Percentiles rank a stretch among this genome's conserved stretches.
These are phyloP conservation scores for Lasioglossum leucozonium DNA, from an alignment of 2,888 invertebrate genomes.

Conservation along the genomic window DNA sequence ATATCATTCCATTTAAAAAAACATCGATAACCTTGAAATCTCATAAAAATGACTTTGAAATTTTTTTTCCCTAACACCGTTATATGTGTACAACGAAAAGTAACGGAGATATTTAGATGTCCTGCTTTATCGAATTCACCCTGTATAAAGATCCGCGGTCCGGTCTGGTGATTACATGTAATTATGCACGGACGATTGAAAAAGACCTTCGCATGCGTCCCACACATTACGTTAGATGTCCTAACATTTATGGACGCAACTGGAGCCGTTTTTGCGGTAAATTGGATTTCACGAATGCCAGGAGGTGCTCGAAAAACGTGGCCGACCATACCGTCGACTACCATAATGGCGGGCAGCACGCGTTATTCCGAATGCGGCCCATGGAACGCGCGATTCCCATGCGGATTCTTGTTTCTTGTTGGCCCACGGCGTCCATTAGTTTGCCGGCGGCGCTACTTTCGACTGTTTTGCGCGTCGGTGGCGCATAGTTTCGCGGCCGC, in stretches of 20 bases:
- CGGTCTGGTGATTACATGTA: not conserved
- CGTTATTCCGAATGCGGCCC: conserved; percentile 39
- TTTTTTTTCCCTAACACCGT: no score
- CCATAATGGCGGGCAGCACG: not conserved
- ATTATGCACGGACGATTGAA: not conserved
- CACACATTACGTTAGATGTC: not conserved
- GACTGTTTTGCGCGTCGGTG: conserved; percentile 19
- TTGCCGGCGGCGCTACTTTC: conserved; percentile 20
- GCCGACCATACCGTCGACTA: not conserved
- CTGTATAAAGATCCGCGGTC: not conserved
- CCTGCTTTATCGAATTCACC: no score
- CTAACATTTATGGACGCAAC: not conserved
- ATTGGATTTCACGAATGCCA: not conserved
- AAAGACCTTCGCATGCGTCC: not conserved
- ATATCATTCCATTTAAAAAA: no score
- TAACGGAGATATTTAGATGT: no score
- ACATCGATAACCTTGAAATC: no score
- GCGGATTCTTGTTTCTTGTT: conserved; percentile 38
- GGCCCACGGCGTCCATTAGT: conserved; percentile 26
- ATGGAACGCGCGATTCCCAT: conserved; percentile 22
- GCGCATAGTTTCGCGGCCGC: conserved; percentile 17
- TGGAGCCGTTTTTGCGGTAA: not conserved
- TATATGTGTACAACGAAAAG: no score
- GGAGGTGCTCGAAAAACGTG: not conserved
- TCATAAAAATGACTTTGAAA: no score